phyloP scores from a whole-genome alignment of 2,797 vertebrate genomes.

The Helicolenus hilgendorfi region DNA sequence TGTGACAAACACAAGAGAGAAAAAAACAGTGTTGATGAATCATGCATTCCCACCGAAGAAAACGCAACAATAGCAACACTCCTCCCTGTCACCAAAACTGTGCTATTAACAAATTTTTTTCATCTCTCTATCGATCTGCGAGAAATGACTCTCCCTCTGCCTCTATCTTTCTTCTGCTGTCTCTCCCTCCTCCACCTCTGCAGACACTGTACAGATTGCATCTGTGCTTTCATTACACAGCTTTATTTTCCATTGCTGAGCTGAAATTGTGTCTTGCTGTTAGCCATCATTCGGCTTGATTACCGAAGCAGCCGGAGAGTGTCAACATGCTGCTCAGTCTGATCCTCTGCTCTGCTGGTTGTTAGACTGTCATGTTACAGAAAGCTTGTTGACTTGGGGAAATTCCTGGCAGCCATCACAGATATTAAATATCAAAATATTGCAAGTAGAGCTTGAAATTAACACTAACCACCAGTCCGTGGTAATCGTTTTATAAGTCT shows the following conservation, averaged over 20 bases:
- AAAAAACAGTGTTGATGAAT: slow-evolving; percentile 11
- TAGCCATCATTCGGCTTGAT: slow-evolving; percentile 76
- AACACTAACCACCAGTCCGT: slow-evolving; percentile 46
- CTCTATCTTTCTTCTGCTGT: slow-evolving; percentile 28
- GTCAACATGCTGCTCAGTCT: slow-evolving; percentile 64
- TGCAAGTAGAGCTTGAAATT: slow-evolving; percentile 57
- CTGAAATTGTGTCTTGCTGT: slow-evolving; percentile 76
- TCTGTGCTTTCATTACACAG: slow-evolving; percentile 78
- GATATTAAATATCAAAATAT: slow-evolving; percentile 53
- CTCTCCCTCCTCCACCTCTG: slow-evolving; percentile 35
- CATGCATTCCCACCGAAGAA: slow-evolving; percentile 30
- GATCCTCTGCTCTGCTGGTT: slow-evolving; percentile 49
- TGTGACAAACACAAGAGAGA: not conserved
- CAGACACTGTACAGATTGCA: slow-evolving; percentile 71
- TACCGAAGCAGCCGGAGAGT: slow-evolving; percentile 58
- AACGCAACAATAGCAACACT: slow-evolving; percentile 29
- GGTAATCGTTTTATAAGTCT: slow-evolving; percentile 47
- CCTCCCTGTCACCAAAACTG: slow-evolving; percentile 36
- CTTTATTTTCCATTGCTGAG: slow-evolving; percentile 75
- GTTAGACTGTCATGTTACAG: slow-evolving; percentile 59
- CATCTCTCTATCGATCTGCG: slow-evolving; percentile 64
- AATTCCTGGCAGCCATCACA: slow-evolving; percentile 50
- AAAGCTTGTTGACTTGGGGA: slow-evolving; percentile 59
- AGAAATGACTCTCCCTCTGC: slow-evolving; percentile 23
- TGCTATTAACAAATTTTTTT: slow-evolving; percentile 57